These are phyloP conservation scores for Acleris sparsana DNA, from an alignment of 2,888 invertebrate species.

Conservation along the genomic window DNA sequence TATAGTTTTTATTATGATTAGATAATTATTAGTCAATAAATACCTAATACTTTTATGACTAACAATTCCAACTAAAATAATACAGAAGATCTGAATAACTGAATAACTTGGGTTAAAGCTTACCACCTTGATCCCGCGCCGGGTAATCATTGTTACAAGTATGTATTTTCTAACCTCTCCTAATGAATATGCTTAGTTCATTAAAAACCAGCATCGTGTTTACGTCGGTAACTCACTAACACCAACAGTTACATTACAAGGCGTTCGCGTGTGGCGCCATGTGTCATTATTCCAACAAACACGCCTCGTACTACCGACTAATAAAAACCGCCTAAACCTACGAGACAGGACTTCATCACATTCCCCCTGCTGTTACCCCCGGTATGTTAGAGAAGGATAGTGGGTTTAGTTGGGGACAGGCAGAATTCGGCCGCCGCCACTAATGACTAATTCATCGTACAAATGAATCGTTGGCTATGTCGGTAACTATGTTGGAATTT, in stretches of 20 bases:
- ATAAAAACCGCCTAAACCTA: slow-evolving; percentile 18
- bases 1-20: too few relatives aligned
- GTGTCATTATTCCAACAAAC: slow-evolving; percentile 51
- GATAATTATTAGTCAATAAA: too few relatives aligned
- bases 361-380: background rate
- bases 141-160: slow-evolving; percentile 17
- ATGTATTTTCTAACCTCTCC: slow-evolving; percentile 2
- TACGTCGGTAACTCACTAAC: slow-evolving; percentile 23
- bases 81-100: too few relatives aligned
- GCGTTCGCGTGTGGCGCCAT: slow-evolving; percentile 43
- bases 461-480: slow-evolving; percentile 44
- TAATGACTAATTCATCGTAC: slow-evolving; percentile 48
- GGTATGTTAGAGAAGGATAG: slow-evolving; percentile 18
- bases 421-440: slow-evolving; percentile 29
- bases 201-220: slow-evolving; percentile 6
- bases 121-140: slow-evolving; percentile 17
- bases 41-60: too few relatives aligned
- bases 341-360: slow-evolving; percentile 13
- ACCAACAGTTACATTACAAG: slow-evolving; percentile 29
- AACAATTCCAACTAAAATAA: too few relatives aligned
- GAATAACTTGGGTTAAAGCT: slow-evolving; percentile 7
- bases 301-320: slow-evolving; percentile 32
- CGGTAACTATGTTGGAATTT: slow-evolving; percentile 40
- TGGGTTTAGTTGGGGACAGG: slow-evolving; percentile 7
- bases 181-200: slow-evolving; percentile 14